These are phyloP conservation scores for Paralichthys olivaceus DNA, from an alignment of 2,113 vertebrate genomes.

Conservation along the genomic window DNA sequence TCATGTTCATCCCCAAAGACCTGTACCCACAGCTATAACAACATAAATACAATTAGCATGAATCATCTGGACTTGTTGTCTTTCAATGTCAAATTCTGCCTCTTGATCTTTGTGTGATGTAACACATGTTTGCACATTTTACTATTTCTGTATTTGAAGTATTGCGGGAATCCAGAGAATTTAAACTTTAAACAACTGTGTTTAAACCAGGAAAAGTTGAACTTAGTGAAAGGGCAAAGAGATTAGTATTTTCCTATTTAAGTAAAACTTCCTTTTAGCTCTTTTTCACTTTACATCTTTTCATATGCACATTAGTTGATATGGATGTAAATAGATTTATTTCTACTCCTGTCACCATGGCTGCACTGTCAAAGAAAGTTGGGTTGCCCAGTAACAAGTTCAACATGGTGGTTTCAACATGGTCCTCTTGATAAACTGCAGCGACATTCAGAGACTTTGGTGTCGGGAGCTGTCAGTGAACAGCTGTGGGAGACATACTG, in stretches of 20 bases:
- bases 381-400: constrained; percentile 2
- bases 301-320: background rate
- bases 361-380: background rate
- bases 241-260: background rate
- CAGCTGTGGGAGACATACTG: background rate
- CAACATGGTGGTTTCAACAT: background rate
- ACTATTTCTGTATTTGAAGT: too few species aligned
- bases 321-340: background rate
- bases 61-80: background rate
- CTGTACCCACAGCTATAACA: constrained; percentile 22
- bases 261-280: background rate
- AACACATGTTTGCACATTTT: too few species aligned
- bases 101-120: too few species aligned
- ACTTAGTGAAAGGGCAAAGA: background rate
- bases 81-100: background rate
- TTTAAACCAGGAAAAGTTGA: background rate
- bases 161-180: too few species aligned
- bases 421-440: background rate
- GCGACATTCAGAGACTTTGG: background rate
- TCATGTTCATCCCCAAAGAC: too few species aligned
- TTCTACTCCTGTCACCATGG: background rate
- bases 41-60: constrained; percentile 19
- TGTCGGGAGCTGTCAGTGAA: background rate
- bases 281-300: background rate
- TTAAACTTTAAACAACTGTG: background rate